Base-by-base conservation (phyloP, 2,113 vertebrate species). In the Acrocephalus arundinaceus region DNA sequence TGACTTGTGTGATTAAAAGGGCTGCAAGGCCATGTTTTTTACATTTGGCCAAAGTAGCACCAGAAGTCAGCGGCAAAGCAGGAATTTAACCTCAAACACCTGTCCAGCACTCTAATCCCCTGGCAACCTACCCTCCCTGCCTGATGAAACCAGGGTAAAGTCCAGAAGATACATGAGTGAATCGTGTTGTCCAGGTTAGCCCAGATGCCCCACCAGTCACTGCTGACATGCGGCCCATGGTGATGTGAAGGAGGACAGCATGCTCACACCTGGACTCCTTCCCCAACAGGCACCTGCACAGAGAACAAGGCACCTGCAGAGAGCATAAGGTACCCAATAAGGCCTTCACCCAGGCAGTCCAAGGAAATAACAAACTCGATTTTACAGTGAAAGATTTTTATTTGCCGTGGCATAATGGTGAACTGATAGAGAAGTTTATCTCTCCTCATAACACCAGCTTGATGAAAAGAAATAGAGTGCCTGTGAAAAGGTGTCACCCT, bases 141-240 rank as follows among this genome's bases (percentile, higher is more conserved):
- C 74, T 35, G 54, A 73, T 27, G 67, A 46, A 85, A 49, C 25
- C 35, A 73, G 46, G 43, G 25, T 4, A 21, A 92, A 85, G 61
- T 33, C 62, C 37, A 87, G 77, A 48, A 82, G 41, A 68, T 9
- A 24, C 4, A 7, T 1, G 11, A 91, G 13, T 19, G 45, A 49
- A 57, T 41, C 0, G 0, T 31, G 57, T 4, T 3, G 1, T 16
- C 58, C 8, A 27, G 43, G 19, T 65, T 19, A 65, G 66, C 55
- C 10, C 52, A 84, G 59, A 21, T 0, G 1, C 0, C 0, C 52
- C 78, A 66, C 2, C 11, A 80, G 81, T 20, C 55, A 24, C 79
- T 21, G 52, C 48, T 84, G 76, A 59, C 43, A 21, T 0, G 0
- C 1, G 5, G 48, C 15, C 35, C 6, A 0, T 5, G 15, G 35